These are phyloP conservation scores for Acleris holmiana DNA, from an alignment of 2,888 invertebrate species.

Conservation along the genomic window DNA sequence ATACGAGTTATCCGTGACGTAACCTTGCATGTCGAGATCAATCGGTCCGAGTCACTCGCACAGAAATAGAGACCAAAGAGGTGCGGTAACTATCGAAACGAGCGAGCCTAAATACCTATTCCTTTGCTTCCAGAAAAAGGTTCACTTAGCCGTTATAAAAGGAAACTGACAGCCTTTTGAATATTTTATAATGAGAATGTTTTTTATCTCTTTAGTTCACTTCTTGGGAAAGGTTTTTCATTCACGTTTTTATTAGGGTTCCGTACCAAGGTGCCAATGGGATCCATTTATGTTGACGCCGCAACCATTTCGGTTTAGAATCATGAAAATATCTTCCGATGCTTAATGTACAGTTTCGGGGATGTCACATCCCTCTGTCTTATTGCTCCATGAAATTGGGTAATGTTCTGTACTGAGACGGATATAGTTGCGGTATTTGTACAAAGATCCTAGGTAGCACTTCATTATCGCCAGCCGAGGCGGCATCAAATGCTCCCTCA, in stretches of 20 bases:
- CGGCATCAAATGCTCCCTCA: too few relatives aligned
- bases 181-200: conserved; percentile 29
- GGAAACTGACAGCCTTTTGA: conserved; percentile 38
- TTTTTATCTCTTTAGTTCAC: neutral
- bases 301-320: too few relatives aligned
- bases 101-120: conserved; percentile 41
- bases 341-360: too few relatives aligned
- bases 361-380: too few relatives aligned
- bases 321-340: too few relatives aligned
- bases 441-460: too few relatives aligned
- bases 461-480: too few relatives aligned
- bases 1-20: conserved; percentile 9
- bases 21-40: conserved; percentile 51
- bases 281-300: too few relatives aligned
- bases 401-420: too few relatives aligned
- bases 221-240: neutral
- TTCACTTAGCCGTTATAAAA: conserved; percentile 18
- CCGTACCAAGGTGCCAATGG: too few relatives aligned
- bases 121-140: conserved; percentile 20
- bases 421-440: too few relatives aligned
- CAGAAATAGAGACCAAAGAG: conserved; percentile 67
- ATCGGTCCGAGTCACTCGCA: conserved; percentile 56
- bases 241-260: neutral
- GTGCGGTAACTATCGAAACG: conserved; percentile 42
- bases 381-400: too few relatives aligned